phyloP scores from a whole-genome alignment of 2,888 invertebrate genomes.

The Chrysodeixis includens region DNA sequence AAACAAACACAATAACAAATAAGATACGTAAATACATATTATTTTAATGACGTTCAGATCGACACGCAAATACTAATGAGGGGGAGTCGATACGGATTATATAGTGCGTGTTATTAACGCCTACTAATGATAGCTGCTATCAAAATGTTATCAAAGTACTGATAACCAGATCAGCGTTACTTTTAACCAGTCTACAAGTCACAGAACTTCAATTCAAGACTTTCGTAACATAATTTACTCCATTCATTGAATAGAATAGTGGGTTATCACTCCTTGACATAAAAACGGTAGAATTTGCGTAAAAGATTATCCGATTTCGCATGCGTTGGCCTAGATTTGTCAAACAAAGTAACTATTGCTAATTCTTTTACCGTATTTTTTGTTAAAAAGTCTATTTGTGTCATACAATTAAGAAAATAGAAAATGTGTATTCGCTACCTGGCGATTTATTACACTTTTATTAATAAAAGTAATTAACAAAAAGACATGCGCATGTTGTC shows the following conservation, averaged over 20 bases:
- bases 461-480: no score
- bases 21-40: not conserved
- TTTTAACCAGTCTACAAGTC: conserved; percentile 29
- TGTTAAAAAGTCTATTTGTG: not conserved
- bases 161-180: not conserved
- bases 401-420: not conserved
- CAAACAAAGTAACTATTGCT: conserved; percentile 23
- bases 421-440: no score
- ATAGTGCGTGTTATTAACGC: conserved; percentile 7
- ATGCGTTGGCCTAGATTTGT: conserved; percentile 41
- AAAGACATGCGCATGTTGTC: not conserved
- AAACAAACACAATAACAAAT: not conserved
- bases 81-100: conserved; percentile 7
- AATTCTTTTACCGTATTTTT: not conserved
- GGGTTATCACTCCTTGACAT: conserved; percentile 56
- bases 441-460: no score
- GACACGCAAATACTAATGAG: conserved; percentile 7
- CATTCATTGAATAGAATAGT: conserved; percentile 57
- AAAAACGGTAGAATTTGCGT: conserved; percentile 38
- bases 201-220: not conserved
- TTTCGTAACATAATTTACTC: conserved; percentile 59
- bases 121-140: conserved; percentile 14
- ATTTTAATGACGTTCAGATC: conserved; percentile 2
- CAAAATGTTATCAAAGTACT: conserved; percentile 8
- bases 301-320: conserved; percentile 35